Percentiles rank a stretch among this genome's conserved stretches.
Conservation (phyloP, 2,113 vertebrate species). For the Natator depressus region DNA sequence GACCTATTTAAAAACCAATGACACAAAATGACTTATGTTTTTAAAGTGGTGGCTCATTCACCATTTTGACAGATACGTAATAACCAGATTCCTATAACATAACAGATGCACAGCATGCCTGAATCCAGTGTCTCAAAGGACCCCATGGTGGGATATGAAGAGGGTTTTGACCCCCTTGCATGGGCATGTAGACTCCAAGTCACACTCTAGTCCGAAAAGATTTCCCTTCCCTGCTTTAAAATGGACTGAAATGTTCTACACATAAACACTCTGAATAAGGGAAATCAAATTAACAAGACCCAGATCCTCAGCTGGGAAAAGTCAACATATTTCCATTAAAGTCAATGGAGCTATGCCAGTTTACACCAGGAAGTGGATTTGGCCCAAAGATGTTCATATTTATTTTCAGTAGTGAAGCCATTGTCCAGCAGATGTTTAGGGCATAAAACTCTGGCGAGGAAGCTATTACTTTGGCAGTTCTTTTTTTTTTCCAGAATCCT, state of each 20-base stretch:
- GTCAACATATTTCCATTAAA: background rate
- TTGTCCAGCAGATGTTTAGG: background rate
- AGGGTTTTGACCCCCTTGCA: background rate
- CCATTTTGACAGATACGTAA: constrained; percentile 53
- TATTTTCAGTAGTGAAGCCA: background rate
- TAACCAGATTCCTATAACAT: background rate
- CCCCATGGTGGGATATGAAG: background rate
- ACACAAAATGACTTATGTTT: constrained; percentile 45
- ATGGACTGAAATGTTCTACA: constrained; percentile 29
- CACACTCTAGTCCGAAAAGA: constrained; percentile 33
- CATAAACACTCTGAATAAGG: constrained; percentile 51
- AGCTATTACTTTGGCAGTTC: background rate
- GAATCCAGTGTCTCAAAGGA: background rate
- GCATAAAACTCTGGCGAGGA: background rate
- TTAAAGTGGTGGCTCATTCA: constrained; percentile 55
- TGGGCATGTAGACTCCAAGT: constrained; percentile 8
- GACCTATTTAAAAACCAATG: constrained; percentile 35
- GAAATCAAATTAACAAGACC: constrained; percentile 31
- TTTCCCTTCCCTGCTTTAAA: constrained; percentile 40
- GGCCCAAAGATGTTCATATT: accelerated
- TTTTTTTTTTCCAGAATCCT: background rate
- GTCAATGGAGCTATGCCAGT: background rate
- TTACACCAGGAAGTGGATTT: background rate
- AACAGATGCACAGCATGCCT: constrained; percentile 9
- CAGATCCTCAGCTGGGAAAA: background rate